A percentile compares a stretch with the other conserved stretches of the same genome.
phyloP scores from a whole-genome alignment of 2,888 invertebrate genomes.

The Drosophila kambysellisi region DNA sequence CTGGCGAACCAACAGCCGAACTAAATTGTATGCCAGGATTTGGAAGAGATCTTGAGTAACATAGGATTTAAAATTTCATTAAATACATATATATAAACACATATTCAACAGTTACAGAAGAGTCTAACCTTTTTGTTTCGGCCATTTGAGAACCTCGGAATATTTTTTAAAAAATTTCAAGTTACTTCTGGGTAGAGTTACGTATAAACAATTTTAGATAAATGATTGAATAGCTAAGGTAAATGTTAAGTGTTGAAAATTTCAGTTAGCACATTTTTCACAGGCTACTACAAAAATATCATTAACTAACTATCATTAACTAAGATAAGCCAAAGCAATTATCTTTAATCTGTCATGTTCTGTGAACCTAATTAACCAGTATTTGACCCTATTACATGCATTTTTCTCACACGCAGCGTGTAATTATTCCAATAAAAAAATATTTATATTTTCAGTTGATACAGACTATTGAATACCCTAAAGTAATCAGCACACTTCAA shows the following conservation, averaged over 20 bases:
- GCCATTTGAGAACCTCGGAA: constrained; percentile 39
- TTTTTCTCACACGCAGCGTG: background rate
- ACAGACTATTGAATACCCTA: background rate
- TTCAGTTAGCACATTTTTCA: background rate
- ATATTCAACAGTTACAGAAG: background rate
- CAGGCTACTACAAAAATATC: constrained; percentile 13
- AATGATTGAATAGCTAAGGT: background rate
- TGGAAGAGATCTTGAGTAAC: constrained; percentile 16
- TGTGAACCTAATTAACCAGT: constrained; percentile 18
- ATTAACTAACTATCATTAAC: background rate
- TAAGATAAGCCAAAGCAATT: constrained; percentile 5
- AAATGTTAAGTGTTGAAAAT: background rate
- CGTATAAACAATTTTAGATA: constrained; percentile 17
- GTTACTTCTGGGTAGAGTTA: constrained; percentile 18
- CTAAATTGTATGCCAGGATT: constrained; percentile 52
- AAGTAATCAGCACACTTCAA: background rate
- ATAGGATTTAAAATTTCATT: background rate
- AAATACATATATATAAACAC: background rate
- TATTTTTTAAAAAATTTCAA: background rate
- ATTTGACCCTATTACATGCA: constrained; percentile 27
- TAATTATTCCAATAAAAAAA: background rate
- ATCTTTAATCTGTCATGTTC: constrained; percentile 13
- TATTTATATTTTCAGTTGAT: too few species aligned
- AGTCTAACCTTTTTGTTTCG: constrained; percentile 22
- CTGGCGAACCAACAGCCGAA: constrained; percentile 48